Evolutionary conservation across 2,113 vertebrate genomes (phyloP), one percentile per base, ranked within the genome.

Genomic region (Balaeniceps rex): DNA sequence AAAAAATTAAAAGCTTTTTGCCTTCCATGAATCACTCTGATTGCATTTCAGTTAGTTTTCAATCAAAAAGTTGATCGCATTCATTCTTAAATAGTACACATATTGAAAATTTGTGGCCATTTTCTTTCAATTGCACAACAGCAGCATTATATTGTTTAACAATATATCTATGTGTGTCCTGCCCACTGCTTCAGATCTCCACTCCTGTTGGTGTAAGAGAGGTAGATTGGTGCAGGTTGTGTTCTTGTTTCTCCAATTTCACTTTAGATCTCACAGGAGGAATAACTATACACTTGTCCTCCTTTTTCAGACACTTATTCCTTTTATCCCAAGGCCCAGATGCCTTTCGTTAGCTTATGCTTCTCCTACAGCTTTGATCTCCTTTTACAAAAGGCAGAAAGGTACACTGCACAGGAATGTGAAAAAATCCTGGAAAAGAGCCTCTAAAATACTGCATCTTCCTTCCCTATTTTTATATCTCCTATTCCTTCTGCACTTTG

Each of bases 301-400:
- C 83, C 71, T 84, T 65, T 82, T 92, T 82, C 76, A 87, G 88
- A 69, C 68, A 19, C 34, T 42, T 88, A 19, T 7, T 92, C 44
- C 57, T 94, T 97, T 97, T 92, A 87, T 95, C 84, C 34, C 69
- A 54, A 80, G 63, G 55, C 83, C 54, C 88, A 90, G 88, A 87
- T 60, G 24, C 64, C 80, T 96, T 93, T 65, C 31, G 8, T 77
- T 97, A 83, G 58, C 83, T 93, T 88, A 83, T 58, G 23, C 47
- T 97, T 97, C 95, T 87, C 66, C 89, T 55, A 58, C 83, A 72
- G 54, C 97, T 98, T 97, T 98, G 94, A 98, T 98, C 96, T 98
- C 88, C 88, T 95, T 88, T 82, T 96, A 83, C 84, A 97, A 91
- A 96, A 94, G 72, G 88, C 95, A 97, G 87, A 88, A 94, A 69